Evolutionary conservation across 2,797 vertebrate genomes (phyloP).

Genomic region (Tarsius wallacei): DNA sequence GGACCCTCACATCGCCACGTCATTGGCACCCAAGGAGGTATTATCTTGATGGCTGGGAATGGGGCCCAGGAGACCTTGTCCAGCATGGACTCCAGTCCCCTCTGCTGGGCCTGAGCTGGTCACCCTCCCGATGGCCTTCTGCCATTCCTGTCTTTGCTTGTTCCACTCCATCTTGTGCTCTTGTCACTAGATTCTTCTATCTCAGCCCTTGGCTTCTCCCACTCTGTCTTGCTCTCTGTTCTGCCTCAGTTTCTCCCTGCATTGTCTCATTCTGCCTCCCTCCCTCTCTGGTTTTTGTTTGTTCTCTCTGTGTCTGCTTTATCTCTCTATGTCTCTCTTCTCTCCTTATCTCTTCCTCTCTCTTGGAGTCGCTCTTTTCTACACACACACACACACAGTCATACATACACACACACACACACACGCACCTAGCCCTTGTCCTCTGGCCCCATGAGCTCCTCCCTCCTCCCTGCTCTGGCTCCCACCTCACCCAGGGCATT

Average conservation of each 20-base stretch:
- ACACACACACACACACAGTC: too few relatives aligned
- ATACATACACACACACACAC: neutral
- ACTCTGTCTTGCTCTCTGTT: neutral
- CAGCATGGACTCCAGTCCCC: accelerated
- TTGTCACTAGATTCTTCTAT: neutral
- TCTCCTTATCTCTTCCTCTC: neutral
- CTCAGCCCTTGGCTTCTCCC: neutral
- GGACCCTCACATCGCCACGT: neutral
- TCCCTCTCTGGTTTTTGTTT: neutral
- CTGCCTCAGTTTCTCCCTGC: neutral
- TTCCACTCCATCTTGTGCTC: neutral
- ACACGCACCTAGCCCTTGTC: neutral
- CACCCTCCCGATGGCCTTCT: neutral
- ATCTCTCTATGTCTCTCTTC: neutral
- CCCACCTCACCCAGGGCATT: neutral
- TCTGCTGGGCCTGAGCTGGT: neutral
- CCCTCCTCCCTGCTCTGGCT: neutral
- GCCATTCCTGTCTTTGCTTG: neutral
- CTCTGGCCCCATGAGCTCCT: neutral
- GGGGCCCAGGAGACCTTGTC: neutral
- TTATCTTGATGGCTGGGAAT: too few relatives aligned
- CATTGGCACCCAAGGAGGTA: neutral
- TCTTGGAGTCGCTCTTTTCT: neutral
- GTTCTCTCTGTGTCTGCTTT: neutral
- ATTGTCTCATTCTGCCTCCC: neutral